Evolutionary conservation across 2,797 vertebrate species (phyloP).

Genomic region (Falco novaeseelandiae): DNA sequence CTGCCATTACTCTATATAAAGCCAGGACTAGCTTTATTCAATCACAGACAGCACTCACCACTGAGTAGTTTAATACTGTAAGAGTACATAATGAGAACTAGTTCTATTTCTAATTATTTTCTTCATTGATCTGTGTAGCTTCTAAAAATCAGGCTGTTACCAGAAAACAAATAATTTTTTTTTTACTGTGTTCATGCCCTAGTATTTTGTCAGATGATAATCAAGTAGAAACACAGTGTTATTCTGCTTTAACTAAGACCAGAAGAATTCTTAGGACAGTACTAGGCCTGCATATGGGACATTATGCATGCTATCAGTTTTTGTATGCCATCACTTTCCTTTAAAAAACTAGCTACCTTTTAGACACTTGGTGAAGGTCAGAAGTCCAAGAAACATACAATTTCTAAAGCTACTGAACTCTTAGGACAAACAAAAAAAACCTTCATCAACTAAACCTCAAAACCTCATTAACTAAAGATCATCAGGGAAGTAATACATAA

Average conservation of each 20-base stretch:
- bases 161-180: background rate
- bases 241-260: background rate
- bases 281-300: background rate
- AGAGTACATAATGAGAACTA: background rate
- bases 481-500: background rate
- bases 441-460: background rate
- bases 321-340: background rate
- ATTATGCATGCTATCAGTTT: fast-evolving
- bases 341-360: background rate
- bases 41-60: background rate
- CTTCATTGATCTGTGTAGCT: background rate
- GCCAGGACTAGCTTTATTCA: background rate
- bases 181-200: background rate
- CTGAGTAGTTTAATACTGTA: background rate
- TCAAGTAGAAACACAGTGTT: background rate
- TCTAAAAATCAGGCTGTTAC: background rate
- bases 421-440: background rate
- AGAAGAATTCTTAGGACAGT: background rate
- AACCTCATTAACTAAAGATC: background rate
- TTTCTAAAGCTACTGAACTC: background rate
- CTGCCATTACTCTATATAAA: background rate
- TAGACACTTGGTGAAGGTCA: background rate
- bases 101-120: background rate
- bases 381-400: background rate
- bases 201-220: background rate